A percentile compares a stretch with the other conserved stretches of the same genome.
These are phyloP conservation scores for Sebastes alutus DNA, from an alignment of 2,797 vertebrate species.

Conservation along the genomic window DNA sequence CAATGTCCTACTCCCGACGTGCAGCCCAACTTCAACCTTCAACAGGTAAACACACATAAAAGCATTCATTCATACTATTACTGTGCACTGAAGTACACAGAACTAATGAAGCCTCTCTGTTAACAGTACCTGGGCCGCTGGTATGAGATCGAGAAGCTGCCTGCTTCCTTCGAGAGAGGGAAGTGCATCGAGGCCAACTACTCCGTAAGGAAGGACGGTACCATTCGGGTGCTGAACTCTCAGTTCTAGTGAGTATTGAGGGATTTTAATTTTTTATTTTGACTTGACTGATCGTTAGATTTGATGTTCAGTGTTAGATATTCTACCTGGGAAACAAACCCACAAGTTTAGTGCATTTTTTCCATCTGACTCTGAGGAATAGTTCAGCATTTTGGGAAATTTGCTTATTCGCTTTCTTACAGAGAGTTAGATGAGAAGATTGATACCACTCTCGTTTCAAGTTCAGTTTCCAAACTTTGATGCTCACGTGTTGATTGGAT, in stretches of 20 bases:
- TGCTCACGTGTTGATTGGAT: neutral
- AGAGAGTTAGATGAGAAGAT: no score
- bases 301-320: neutral
- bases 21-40: constrained; percentile 82
- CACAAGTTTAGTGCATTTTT: neutral
- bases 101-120: neutral
- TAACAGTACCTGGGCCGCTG: constrained; percentile 86
- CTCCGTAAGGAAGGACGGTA: constrained; percentile 79
- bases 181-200: constrained; percentile 90
- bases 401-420: no score
- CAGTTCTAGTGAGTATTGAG: constrained; percentile 82
- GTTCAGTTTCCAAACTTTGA: neutral
- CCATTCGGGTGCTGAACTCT: constrained; percentile 84
- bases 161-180: constrained; percentile 84
- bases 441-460: no score
- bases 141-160: constrained; percentile 93
- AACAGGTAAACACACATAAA: constrained; percentile 74
- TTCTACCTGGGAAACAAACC: neutral
- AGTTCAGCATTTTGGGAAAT: no score
- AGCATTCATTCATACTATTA: neutral
- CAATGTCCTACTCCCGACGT: constrained; percentile 75
- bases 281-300: neutral
- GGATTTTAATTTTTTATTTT: neutral
- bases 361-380: neutral
- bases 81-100: neutral